Evolutionary conservation across 2,797 vertebrate genomes (phyloP).

Genomic region (Scolopax bukidnonensis): DNA sequence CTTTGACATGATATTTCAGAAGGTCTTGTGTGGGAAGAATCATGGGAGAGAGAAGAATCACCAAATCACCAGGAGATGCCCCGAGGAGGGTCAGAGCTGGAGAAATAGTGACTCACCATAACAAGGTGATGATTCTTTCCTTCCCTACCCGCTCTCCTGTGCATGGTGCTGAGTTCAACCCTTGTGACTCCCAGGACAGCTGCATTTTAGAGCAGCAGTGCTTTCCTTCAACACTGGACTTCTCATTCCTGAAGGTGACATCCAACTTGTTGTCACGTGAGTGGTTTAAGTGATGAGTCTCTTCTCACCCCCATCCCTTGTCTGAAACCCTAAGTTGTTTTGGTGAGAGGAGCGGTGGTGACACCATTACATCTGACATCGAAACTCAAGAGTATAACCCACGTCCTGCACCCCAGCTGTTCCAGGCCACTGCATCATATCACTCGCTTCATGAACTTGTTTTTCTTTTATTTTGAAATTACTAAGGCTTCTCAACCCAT

Average conservation of each 20-base stretch:
- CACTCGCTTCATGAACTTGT: background rate
- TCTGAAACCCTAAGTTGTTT: background rate
- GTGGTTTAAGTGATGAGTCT: background rate
- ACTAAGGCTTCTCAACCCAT: background rate
- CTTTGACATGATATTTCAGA: background rate
- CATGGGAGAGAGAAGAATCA: background rate
- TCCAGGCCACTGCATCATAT: rapidly evolving
- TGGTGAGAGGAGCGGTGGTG: background rate
- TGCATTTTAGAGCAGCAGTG: background rate
- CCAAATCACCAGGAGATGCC: background rate
- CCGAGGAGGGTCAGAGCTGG: background rate
- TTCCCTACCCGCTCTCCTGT: background rate
- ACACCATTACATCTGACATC: background rate
- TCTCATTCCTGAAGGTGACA: background rate
- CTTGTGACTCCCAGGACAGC: rapidly evolving
- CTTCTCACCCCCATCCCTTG: background rate
- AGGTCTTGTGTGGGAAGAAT: background rate
- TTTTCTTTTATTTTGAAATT: background rate
- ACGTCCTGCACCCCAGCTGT: background rate
- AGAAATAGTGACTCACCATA: background rate
- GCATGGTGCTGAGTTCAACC: background rate
- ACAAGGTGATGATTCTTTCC: background rate
- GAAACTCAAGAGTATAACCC: background rate
- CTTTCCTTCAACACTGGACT: background rate
- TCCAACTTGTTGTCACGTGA: background rate